A percentile compares a stretch with the other conserved stretches of the same genome.
phyloP scores from a whole-genome alignment of 2,888 invertebrate genomes.

The Eupithecia subfuscata region DNA sequence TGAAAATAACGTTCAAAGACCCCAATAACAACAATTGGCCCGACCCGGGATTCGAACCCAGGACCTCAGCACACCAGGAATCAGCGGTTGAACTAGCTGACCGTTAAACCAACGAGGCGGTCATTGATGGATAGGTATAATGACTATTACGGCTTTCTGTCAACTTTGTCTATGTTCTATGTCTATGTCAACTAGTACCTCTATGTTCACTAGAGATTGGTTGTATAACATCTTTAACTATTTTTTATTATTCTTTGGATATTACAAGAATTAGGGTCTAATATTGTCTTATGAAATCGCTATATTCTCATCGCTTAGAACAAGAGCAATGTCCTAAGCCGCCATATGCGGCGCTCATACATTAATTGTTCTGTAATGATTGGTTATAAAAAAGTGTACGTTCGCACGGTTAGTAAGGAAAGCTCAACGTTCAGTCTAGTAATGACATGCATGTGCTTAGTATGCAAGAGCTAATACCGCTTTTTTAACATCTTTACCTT shows the following conservation, averaged over 20 bases:
- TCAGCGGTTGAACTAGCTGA: too few species aligned
- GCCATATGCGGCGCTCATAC: conserved; percentile 55
- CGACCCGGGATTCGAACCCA: too few species aligned
- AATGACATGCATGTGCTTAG: conserved; percentile 37
- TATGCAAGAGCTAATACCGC: conserved; percentile 20
- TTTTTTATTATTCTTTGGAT: neutral
- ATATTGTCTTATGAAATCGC: conserved; percentile 35
- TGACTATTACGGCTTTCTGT: too few species aligned
- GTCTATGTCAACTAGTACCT: too few species aligned
- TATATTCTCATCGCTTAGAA: conserved; percentile 46
- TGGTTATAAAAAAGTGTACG: conserved; percentile 60
- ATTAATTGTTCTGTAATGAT: conserved; percentile 74
- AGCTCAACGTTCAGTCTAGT: conserved; percentile 36
- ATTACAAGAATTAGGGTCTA: neutral
- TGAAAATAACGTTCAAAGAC: too few species aligned
- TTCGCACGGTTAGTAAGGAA: conserved; percentile 64
- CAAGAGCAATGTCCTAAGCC: conserved; percentile 56
- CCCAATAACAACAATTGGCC: too few species aligned
- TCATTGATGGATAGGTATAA: too few species aligned
- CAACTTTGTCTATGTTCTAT: too few species aligned
- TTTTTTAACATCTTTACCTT: conserved; percentile 6
- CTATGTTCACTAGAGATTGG: too few species aligned
- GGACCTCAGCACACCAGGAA: too few species aligned
- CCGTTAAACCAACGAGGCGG: too few species aligned
- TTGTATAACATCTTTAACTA: neutral